Conservation (phyloP, 2,888 invertebrate species). For the Lottia gigantea region DNA sequence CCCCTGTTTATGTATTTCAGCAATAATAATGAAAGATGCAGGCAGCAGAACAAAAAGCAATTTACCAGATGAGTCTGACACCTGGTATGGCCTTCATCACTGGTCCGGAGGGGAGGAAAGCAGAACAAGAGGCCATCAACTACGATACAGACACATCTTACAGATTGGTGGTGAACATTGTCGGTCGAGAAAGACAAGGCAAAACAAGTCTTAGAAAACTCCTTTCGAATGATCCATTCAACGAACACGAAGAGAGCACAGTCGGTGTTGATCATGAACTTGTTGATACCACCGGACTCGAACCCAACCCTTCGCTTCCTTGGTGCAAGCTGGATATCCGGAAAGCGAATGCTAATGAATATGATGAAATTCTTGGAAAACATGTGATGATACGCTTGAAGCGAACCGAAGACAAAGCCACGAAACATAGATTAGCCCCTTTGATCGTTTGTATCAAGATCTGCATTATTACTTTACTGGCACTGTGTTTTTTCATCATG, state of each 20-base stretch:
- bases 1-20: too few species aligned
- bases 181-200: conserved; percentile 40
- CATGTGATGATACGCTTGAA: conserved; percentile 32
- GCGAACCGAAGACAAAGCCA: conserved; percentile 20
- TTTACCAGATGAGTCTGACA: conserved; percentile 40
- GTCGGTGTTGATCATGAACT: conserved; percentile 43
- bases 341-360: conserved; percentile 35
- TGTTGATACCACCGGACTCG: conserved; percentile 36
- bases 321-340: conserved; percentile 33
- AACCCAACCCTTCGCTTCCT: conserved; percentile 13
- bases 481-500: conserved; percentile 20
- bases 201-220: conserved; percentile 40
- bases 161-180: conserved; percentile 40
- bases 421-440: conserved; percentile 22
- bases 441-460: conserved; percentile 33
- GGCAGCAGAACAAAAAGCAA: conserved; percentile 27
- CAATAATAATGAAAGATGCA: neutral
- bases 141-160: conserved; percentile 34
- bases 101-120: conserved; percentile 39
- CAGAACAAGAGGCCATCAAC: conserved; percentile 34
- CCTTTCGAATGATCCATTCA: conserved; percentile 37
- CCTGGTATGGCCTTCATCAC: conserved; percentile 40
- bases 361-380: conserved; percentile 35
- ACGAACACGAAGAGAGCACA: conserved; percentile 36
- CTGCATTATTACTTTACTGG: conserved; percentile 28